Evolutionary conservation across 2,797 vertebrate species (phyloP).

Genomic region (Morelia viridis): DNA sequence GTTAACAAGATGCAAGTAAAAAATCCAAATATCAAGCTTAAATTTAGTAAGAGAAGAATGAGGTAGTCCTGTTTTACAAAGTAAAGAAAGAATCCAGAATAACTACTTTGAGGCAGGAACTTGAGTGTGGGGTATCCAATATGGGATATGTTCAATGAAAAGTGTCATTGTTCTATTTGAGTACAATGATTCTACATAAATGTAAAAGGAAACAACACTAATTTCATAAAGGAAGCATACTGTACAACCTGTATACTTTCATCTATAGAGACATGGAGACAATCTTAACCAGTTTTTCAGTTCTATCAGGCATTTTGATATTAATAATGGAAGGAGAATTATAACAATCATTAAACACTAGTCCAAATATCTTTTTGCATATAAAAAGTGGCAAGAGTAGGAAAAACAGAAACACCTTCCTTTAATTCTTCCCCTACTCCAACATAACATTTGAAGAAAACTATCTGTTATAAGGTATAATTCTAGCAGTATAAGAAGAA

Average conservation of each 20-base stretch:
- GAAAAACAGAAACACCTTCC: neutral
- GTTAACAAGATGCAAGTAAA: neutral
- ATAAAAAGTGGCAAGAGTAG: neutral
- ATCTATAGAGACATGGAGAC: slow-evolving; percentile 7
- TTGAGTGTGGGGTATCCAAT: neutral
- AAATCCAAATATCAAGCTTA: neutral
- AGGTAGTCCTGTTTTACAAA: neutral
- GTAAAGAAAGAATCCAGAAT: neutral
- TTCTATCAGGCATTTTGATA: slow-evolving; percentile 5
- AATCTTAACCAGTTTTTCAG: slow-evolving; percentile 4
- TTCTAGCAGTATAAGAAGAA: slow-evolving; percentile 14
- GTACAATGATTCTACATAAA: neutral
- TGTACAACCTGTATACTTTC: neutral
- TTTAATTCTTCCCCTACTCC: neutral
- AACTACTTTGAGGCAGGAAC: neutral
- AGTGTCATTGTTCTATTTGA: neutral
- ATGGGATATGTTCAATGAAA: neutral
- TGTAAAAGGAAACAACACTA: neutral
- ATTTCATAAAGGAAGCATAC: neutral
- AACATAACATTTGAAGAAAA: neutral
- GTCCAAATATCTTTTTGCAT: neutral
- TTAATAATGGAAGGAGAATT: slow-evolving; percentile 24
- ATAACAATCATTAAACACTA: slow-evolving; percentile 9
- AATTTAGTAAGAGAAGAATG: neutral
- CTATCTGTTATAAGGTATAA: neutral